Evolutionary conservation across 2,888 invertebrate genomes (phyloP).

Genomic region (Ophion obscuratus): DNA sequence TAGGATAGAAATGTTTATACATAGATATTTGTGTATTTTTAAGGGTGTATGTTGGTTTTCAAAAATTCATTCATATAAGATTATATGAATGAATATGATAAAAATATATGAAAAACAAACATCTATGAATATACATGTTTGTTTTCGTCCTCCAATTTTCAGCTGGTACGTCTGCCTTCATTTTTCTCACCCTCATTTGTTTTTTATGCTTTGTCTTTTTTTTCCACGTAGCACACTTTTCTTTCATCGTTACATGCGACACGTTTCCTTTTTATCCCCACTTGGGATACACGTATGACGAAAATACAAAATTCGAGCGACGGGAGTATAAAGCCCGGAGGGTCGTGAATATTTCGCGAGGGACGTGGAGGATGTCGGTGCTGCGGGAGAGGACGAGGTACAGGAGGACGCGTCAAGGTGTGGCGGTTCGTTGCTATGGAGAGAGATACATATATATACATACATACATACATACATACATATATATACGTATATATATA

Average conservation of each 20-base stretch:
- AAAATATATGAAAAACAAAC: no score
- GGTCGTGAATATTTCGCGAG: constrained; percentile 33
- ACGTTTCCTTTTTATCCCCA: constrained; percentile 22
- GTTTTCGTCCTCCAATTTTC: no score
- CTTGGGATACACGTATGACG: not conserved
- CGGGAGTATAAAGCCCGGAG: not conserved
- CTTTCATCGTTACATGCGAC: not conserved
- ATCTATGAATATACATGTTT: no score
- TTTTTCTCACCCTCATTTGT: not conserved
- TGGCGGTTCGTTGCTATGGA: constrained; percentile 52
- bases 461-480: no score
- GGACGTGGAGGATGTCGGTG: not conserved
- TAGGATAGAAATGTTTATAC: no score
- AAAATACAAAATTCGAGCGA: constrained; percentile 26
- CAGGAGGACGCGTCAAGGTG: constrained; percentile 36
- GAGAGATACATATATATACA: not conserved
- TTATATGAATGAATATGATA: no score
- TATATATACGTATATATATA: no score
- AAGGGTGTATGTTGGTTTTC: no score
- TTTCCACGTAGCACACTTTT: not conserved
- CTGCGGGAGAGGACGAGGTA: not conserved
- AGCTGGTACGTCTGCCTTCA: not conserved
- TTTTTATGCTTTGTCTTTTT: not conserved
- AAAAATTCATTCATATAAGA: no score
- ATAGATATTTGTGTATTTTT: no score